Evolutionary conservation across 2,888 invertebrate species (phyloP), one percentile per base, ranked within the genome.

Genomic region (Teinopalpus imperialis): DNA sequence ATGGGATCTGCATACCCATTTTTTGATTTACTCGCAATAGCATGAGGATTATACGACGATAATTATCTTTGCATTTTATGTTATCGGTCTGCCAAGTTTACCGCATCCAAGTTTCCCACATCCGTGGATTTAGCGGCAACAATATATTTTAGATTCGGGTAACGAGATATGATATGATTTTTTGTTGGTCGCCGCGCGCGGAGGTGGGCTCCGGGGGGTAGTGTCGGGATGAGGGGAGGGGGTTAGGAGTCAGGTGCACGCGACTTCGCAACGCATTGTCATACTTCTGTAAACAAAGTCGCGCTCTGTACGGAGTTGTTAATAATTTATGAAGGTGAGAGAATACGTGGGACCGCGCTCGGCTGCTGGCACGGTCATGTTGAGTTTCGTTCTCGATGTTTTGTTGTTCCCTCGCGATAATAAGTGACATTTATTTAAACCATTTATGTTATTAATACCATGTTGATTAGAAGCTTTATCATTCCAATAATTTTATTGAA

Each of bases 121-220:
- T 51, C 54, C 42, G 27, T 48, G 43, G 31, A 31, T 42, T 42
- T 49, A 50, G 55, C 55, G 57, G 59, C 63, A 73, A 74, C 75
- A 76, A 77, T 73, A 73, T 74, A 67, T n/a, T n/a, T n/a, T 66
- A 75, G 78, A 82, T 81, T 69, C 66, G 57, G 44, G 78, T 79
- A 77, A 76, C 67, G 71, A 76, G 81, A 82, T 83, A 81, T 80
- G 74, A 78, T 77, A 78, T 78, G 68, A 76, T 80, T 81, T 82
- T 79, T 78, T 58, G 51, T 51, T 69, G 40, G 42, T 43, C 49
- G 49, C 37, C 46, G 53, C 49, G 52, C 46, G 52, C 53, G 50
- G 52, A 57, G 54, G 56, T 54, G 56, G 57, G 9, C 8, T 7
- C 43, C 40, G 52, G 46, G 53, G 48, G 37, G 42, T 52, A 55